A percentile compares a stretch with the other conserved stretches of the same genome.
phyloP scores from a whole-genome alignment of 2,797 vertebrate species.

The Adrianichthys oophorus region DNA sequence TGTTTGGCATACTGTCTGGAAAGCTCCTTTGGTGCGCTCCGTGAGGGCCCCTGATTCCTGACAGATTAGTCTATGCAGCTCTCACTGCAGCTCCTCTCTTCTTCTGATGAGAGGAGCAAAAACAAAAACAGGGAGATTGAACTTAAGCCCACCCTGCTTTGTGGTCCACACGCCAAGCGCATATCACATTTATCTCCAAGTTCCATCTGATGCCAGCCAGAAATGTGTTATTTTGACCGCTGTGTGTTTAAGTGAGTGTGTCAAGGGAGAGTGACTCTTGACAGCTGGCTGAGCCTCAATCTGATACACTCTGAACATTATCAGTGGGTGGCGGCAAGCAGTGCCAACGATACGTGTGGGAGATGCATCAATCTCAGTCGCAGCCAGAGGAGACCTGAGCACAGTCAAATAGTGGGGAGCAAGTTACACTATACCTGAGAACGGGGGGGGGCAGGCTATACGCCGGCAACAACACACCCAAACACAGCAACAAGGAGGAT shows the following conservation, averaged over 20 bases:
- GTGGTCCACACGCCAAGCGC: conserved; percentile 61
- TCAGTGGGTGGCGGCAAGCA: conserved; percentile 44
- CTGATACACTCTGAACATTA: conserved; percentile 72
- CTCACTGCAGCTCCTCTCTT: conserved; percentile 10
- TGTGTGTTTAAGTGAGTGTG: conserved; percentile 41
- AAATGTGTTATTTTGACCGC: conserved; percentile 63
- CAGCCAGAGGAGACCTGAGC: conserved; percentile 58
- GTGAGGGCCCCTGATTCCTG: too few relatives aligned
- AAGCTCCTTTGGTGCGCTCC: conserved; percentile 1
- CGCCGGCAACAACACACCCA: conserved; percentile 63
- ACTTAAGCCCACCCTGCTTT: conserved; percentile 60
- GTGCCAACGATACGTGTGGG: conserved; percentile 15
- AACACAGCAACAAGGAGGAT: conserved; percentile 73
- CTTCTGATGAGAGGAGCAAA: conserved; percentile 37
- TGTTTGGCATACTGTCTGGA: conserved; percentile 7
- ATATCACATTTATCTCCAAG: conserved; percentile 72
- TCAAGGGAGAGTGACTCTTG: conserved; percentile 70
- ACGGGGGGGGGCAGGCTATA: conserved; percentile 48
- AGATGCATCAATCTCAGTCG: conserved; percentile 45
- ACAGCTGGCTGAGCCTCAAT: conserved; percentile 74
- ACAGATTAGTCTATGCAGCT: background rate
- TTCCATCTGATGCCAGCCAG: conserved; percentile 55
- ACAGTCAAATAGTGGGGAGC: conserved; percentile 54
- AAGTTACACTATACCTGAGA: conserved; percentile 70
- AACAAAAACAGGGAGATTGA: conserved; percentile 60